Percentiles rank a stretch among this genome's conserved stretches.
Conservation (phyloP, 1,140 invertebrate species). For the Penaeus japonicus region DNA sequence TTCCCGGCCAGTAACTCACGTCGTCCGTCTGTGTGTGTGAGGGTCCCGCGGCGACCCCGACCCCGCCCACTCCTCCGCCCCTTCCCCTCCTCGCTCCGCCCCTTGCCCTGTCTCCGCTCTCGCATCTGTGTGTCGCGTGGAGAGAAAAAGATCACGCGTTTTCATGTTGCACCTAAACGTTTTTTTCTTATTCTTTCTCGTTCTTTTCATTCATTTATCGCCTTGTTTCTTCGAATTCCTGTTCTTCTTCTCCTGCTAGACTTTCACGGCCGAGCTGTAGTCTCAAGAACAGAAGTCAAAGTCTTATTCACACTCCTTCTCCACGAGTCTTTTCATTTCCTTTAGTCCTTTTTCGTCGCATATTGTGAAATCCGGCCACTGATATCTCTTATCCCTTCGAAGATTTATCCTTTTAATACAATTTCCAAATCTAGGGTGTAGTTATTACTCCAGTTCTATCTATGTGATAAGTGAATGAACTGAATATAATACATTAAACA, state of each 20-base stretch:
- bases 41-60: not conserved
- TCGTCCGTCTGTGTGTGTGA: not conserved
- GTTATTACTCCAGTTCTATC: too few species aligned
- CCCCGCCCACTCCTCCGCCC: constrained; percentile 4
- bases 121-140: not conserved
- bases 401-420: too few species aligned
- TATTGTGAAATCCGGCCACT: too few species aligned
- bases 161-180: not conserved
- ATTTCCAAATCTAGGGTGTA: too few species aligned
- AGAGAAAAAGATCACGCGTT: not conserved
- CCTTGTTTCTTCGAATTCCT: not conserved
- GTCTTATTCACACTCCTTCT: not conserved
- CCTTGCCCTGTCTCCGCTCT: not conserved
- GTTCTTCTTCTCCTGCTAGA: not conserved
- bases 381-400: too few species aligned
- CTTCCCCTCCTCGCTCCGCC: not conserved
- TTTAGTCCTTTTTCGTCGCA: not conserved
- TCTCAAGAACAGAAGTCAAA: too few species aligned
- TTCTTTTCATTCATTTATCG: not conserved
- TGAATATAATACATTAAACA: too few species aligned
- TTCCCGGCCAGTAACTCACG: not conserved
- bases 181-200: too few species aligned
- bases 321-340: not conserved
- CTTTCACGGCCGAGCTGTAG: not conserved
- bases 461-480: too few species aligned